phyloP scores from a whole-genome alignment of 2,888 invertebrate genomes.

The Heliconius hortense region DNA sequence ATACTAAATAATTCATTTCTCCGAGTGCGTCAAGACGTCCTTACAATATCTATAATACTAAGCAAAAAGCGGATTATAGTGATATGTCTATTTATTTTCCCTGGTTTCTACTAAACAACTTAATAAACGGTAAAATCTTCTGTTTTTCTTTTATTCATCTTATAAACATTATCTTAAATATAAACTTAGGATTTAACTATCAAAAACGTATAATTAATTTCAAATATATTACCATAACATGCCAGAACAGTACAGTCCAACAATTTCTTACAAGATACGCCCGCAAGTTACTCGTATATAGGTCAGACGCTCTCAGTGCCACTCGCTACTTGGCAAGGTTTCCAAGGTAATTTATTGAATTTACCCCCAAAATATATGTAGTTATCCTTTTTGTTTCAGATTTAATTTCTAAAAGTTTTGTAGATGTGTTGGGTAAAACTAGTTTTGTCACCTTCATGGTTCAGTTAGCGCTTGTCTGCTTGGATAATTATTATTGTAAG shows the following conservation, averaged over 20 bases:
- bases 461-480: neutral
- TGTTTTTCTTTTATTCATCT: too few species aligned
- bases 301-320: conserved; percentile 38
- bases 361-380: conserved; percentile 15
- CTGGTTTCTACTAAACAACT: too few species aligned
- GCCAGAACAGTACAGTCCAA: neutral
- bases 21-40: too few species aligned
- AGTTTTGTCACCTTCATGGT: neutral
- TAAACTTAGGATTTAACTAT: neutral
- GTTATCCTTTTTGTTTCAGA: conserved; percentile 20
- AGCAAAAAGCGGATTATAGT: too few species aligned
- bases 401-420: conserved; percentile 6
- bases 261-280: conserved; percentile 31
- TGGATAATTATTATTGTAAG: neutral
- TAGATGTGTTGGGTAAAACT: neutral
- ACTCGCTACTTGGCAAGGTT: conserved; percentile 34
- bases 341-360: conserved; percentile 34
- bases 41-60: too few species aligned
- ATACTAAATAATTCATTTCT: too few species aligned
- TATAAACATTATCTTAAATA: neutral
- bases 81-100: too few species aligned
- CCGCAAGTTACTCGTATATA: conserved; percentile 38
- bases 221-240: neutral
- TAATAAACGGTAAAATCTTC: too few species aligned
- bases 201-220: neutral